Conservation (phyloP, 2,888 invertebrate species). For the Criorhina ranunculi region DNA sequence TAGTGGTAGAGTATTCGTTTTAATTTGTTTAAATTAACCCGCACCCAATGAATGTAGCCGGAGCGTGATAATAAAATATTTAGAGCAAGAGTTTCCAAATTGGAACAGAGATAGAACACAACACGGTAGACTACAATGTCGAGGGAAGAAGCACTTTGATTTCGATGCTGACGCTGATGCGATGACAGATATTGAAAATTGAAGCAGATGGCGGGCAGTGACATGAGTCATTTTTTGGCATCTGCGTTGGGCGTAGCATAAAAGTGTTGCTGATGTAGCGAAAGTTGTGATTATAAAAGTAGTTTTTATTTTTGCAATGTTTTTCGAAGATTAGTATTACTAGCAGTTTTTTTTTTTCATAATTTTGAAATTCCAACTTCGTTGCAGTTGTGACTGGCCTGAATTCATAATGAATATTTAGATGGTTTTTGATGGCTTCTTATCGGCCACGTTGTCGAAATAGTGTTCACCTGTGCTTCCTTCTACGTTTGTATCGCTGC, state of each 20-base stretch:
- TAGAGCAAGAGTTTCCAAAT: slow-evolving; percentile 35
- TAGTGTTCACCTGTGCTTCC: too few species aligned
- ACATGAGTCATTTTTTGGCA: slow-evolving; percentile 49
- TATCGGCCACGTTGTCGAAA: too few species aligned
- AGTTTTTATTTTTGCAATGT: background rate
- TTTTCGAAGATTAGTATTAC: background rate
- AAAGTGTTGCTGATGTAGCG: slow-evolving; percentile 34
- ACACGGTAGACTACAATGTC: slow-evolving; percentile 11
- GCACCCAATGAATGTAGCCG: background rate
- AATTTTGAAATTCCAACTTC: too few species aligned
- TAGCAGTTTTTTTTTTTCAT: too few species aligned
- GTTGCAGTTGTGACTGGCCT: too few species aligned
- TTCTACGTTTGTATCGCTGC: too few species aligned
- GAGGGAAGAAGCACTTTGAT: slow-evolving; percentile 23
- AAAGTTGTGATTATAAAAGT: too few species aligned
- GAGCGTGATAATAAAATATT: slow-evolving; percentile 24
- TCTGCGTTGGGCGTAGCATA: slow-evolving; percentile 40
- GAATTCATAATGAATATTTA: too few species aligned
- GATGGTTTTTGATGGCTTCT: too few species aligned
- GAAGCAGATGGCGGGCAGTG: slow-evolving; percentile 12
- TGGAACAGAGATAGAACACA: slow-evolving; percentile 21
- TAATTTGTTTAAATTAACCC: slow-evolving; percentile 35
- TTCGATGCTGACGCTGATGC: background rate
- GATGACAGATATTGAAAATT: slow-evolving; percentile 50
- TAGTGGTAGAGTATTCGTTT: slow-evolving; percentile 44